Base-by-base conservation (phyloP, 2,888 invertebrate genomes). In the Erebia epiphron region DNA sequence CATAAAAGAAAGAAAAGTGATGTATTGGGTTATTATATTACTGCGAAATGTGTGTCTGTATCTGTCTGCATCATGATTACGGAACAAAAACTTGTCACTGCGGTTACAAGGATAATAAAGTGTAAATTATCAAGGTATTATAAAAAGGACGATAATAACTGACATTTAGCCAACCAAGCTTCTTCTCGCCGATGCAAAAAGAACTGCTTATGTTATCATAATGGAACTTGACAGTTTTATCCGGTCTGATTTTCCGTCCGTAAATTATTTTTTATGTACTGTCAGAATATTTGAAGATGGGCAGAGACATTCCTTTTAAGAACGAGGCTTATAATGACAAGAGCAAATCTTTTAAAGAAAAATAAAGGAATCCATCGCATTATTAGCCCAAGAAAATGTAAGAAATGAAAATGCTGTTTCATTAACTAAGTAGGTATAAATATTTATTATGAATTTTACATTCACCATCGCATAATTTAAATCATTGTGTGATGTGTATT, bases 51-150 rank as follows among this genome's bases (percentile, higher is more conserved):
- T 49, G 54, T 69, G 67, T 67, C 67, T 67, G 69, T 71, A 69
- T 71, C 52, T 69, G 66, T 67, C 67, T 67, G 69, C 67, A 65
- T 69, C 46, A 73, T 68, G 69, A 61, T 72, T 72, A 69, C 67
- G 58, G 58, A 73, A 71, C 71, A 64, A 70, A 73, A 72, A 74
- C 70, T 72, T 69, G 72, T 72, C 69, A 69, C 68, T 69, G 73
- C 62, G 69, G 73, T 73, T 71, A 67, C 69, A 71, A 65, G 69
- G 68, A 73, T 73, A 74, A 75, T 72, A 72, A 72, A 69, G 72
- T 75, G 73, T 72, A 75, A 74, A 74, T 70, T 75, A 69, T 70
- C 68, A 74, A 72, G 62, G 67, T 72, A 71, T 73, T 70, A 68
- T 68, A 74, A 74, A 74, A 72, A 70, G 70, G 62, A 62, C 49